Percentiles rank a stretch among this genome's conserved stretches.
phyloP scores from a whole-genome alignment of 2,888 invertebrate species.

The Taenaris catops region DNA sequence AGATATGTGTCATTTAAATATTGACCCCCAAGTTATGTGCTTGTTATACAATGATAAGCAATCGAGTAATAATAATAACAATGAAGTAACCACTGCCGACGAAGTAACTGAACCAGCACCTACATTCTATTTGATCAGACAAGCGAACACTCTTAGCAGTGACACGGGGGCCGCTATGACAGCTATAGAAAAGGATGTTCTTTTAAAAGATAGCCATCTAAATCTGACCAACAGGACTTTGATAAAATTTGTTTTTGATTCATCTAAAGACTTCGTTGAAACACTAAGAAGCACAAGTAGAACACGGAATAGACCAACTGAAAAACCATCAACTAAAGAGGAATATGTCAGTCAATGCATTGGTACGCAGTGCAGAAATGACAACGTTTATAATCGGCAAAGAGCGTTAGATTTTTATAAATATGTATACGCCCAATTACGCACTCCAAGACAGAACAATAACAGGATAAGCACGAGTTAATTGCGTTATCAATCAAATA shows the following conservation, averaged over 20 bases:
- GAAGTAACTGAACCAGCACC: slow-evolving; percentile 64
- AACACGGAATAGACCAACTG: slow-evolving; percentile 36
- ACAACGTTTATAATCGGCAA: slow-evolving; percentile 56
- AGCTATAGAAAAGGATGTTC: slow-evolving; percentile 56
- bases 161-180: slow-evolving; percentile 58
- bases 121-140: slow-evolving; percentile 66
- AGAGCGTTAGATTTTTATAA: slow-evolving; percentile 73
- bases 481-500: slow-evolving; percentile 22
- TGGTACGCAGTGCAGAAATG: slow-evolving; percentile 52
- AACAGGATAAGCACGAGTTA: slow-evolving; percentile 31
- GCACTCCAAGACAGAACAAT: slow-evolving; percentile 47
- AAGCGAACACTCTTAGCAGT: slow-evolving; percentile 51
- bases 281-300: slow-evolving; percentile 56
- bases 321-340: slow-evolving; percentile 37
- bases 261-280: slow-evolving; percentile 65
- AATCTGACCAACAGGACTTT: slow-evolving; percentile 64
- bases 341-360: slow-evolving; percentile 53
- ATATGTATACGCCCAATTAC: slow-evolving; percentile 68
- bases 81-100: slow-evolving; percentile 48
- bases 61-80: slow-evolving; percentile 35
- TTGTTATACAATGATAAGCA: slow-evolving; percentile 62
- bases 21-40: slow-evolving; percentile 66
- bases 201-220: slow-evolving; percentile 50
- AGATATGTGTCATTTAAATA: slow-evolving; percentile 60
- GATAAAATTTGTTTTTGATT: slow-evolving; percentile 67